phyloP scores from a whole-genome alignment of 2,797 vertebrate species.

The Gymnodraco acuticeps region DNA sequence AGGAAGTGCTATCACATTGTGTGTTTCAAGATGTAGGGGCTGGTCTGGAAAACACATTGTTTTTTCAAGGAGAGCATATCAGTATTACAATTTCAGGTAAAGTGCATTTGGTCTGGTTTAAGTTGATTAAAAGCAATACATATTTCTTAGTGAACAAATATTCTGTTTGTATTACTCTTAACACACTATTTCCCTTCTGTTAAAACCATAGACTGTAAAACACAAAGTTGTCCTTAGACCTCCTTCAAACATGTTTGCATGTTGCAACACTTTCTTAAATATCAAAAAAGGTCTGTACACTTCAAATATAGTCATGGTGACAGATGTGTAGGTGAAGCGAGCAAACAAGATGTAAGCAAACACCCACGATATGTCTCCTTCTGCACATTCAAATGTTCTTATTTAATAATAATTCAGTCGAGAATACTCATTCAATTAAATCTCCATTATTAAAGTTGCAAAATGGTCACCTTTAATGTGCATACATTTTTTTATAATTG shows the following conservation, averaged over 20 bases:
- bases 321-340: constrained; percentile 28
- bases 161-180: constrained; percentile 27
- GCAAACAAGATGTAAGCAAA: constrained; percentile 23
- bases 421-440: background rate
- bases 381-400: constrained; percentile 8
- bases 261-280: constrained; percentile 22
- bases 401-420: constrained; percentile 19
- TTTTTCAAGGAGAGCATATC: constrained; percentile 37
- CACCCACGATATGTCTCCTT: constrained; percentile 17
- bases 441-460: background rate
- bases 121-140: background rate
- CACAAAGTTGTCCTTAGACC: background rate
- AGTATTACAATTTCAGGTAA: constrained; percentile 19
- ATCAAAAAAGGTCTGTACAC: constrained; percentile 9
- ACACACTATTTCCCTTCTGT: constrained; percentile 16
- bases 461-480: constrained; percentile 2
- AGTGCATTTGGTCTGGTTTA: constrained; percentile 33
- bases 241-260: constrained; percentile 5
- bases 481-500: background rate
- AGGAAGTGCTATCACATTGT: constrained; percentile 47
- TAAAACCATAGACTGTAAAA: too few species aligned
- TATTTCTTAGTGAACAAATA: constrained; percentile 5
- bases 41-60: constrained; percentile 29
- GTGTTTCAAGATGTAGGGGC: constrained; percentile 13
- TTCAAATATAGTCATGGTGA: constrained; percentile 24